Base-by-base conservation (phyloP, 2,888 invertebrate genomes). In the Quadriops clusia region DNA sequence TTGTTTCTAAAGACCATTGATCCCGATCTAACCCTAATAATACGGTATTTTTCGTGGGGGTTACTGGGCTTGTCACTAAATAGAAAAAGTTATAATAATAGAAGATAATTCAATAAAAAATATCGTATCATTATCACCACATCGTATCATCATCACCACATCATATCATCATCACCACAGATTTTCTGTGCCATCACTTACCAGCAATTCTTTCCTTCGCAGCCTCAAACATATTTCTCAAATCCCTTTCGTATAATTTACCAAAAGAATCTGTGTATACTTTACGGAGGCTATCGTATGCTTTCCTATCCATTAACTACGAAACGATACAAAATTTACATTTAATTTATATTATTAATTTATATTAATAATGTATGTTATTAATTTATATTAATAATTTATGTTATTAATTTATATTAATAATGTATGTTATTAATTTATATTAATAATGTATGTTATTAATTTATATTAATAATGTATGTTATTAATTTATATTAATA, bases 171-270 rank as follows among this genome's bases (percentile, higher is more conserved):
- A 30, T 26, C 16, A 28, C 11, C 10, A 32, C n/a, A 2, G n/a
- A n/a, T 24, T 24, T 14, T 4, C 12, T n/a, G 5, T 12, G 12
- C 10, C 4, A 14, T 6, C n/a, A 30, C 30, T 37, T 41, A 53
- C 54, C 50, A 33, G 51, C 50, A 30, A 60, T 51, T 47, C 54
- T 64, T 38, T 70, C 69, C 51, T 72, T 72, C 10, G 84, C 84
- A 44, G 70, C 68, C 42, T 86, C 86, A 58, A 86, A 77, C 49
- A 89, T 79, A 33, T 70, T 70, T 43, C 72, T 75, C 33, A 89
- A 69, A 63, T 87, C 89, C 45, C 86, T 74, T 53, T 90, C 90
- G 60, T 93, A 89, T 34, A 89, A 70, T 63, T 87, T 87, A 49
- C 84, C 76, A 53, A 93, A 71, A 27, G 84, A 81, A 41, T 72